These are phyloP conservation scores for Neomicropteryx cornuta DNA, from an alignment of 1,140 invertebrate genomes.

Conservation along the genomic window DNA sequence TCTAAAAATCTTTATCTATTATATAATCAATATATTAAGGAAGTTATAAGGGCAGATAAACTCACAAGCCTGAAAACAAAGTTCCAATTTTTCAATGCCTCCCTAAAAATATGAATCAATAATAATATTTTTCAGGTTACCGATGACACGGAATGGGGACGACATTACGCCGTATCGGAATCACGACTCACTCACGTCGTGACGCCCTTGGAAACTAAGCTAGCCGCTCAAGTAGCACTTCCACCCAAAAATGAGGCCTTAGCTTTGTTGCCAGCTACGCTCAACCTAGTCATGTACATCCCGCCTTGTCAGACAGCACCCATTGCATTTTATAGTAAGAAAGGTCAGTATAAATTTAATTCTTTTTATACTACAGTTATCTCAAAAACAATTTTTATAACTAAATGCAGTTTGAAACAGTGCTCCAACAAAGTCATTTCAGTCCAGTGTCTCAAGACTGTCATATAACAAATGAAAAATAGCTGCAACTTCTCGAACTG, in stretches of 20 bases:
- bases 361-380: no score
- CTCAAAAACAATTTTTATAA: not conserved
- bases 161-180: slow-evolving; percentile 51
- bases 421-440: no score
- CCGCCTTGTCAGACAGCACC: slow-evolving; percentile 63
- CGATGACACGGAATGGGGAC: slow-evolving; percentile 34
- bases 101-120: no score
- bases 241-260: no score
- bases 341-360: slow-evolving; percentile 20
- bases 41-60: no score
- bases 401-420: no score
- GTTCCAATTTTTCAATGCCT: not conserved
- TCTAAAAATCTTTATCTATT: no score
- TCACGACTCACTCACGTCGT: slow-evolving; percentile 57
- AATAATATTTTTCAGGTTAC: slow-evolving; percentile 25
- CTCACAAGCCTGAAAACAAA: no score
- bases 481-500: no score
- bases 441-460: no score
- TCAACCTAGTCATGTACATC: slow-evolving; percentile 79
- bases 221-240: slow-evolving; percentile 74
- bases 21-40: no score
- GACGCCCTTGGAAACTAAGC: slow-evolving; percentile 75
- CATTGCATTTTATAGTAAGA: slow-evolving; percentile 54
- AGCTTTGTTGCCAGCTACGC: slow-evolving; percentile 65
- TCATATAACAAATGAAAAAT: no score